Conservation (phyloP, 2,113 vertebrate genomes). For the Mormyrus iriodes region DNA sequence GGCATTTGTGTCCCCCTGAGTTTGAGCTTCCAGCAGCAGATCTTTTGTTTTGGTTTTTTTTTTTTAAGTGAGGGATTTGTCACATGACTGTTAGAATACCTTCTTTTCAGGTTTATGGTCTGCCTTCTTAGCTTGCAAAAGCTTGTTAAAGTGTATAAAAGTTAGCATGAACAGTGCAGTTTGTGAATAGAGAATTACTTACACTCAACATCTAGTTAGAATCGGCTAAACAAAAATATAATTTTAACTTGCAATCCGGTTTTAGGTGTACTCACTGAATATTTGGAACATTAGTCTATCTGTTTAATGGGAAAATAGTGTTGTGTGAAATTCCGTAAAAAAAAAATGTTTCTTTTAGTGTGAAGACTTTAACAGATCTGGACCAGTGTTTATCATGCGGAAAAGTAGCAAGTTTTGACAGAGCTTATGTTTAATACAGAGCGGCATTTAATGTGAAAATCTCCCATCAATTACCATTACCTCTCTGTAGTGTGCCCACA, state of each 20-base stretch:
- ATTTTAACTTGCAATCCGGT: too few species aligned
- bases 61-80: neutral
- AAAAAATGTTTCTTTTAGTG: neutral
- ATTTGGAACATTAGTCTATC: neutral
- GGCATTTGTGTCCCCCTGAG: neutral
- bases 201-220: neutral
- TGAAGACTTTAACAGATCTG: neutral
- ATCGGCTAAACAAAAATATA: too few species aligned
- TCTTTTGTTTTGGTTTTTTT: neutral
- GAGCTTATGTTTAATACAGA: neutral
- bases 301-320: neutral
- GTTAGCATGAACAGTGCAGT: neutral
- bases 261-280: neutral
- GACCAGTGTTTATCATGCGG: neutral
- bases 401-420: neutral
- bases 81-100: neutral
- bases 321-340: neutral
- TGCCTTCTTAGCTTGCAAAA: neutral
- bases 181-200: neutral
- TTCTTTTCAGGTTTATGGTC: neutral
- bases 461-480: neutral
- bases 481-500: neutral
- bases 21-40: neutral
- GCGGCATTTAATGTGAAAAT: neutral
- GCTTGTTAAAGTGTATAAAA: neutral